These are phyloP conservation scores for Lochmaea capreae DNA, from an alignment of 2,888 invertebrate genomes.

Conservation along the genomic window DNA sequence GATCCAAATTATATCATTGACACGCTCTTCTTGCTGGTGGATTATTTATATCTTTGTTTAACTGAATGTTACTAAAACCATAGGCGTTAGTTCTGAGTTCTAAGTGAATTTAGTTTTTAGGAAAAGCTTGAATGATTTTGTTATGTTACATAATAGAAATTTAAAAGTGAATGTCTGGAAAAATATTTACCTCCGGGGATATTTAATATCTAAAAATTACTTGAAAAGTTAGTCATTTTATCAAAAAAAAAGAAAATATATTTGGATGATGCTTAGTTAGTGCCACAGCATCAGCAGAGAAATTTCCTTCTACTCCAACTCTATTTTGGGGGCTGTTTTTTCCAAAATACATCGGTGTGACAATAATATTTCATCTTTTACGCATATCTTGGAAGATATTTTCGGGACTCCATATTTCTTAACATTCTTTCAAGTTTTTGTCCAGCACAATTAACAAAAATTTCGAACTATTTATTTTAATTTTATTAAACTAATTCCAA, in stretches of 20 bases:
- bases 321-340: not conserved
- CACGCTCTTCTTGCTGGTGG: no score
- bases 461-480: not conserved
- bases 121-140: not conserved
- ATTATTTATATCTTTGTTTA: not conserved
- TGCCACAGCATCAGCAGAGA: no score
- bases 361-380: no score
- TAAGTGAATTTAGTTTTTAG: not conserved
- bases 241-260: no score
- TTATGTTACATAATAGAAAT: no score
- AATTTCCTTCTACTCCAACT: no score
- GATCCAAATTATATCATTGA: no score
- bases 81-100: not conserved
- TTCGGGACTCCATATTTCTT: not conserved
- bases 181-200: not conserved
- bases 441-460: not conserved
- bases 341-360: no score
- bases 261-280: no score
- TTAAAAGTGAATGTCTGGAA: no score
- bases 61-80: not conserved
- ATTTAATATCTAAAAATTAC: not conserved
- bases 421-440: not conserved
- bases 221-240: no score
- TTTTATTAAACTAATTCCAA: not conserved
- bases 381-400: not conserved